Percentiles rank a stretch among this genome's conserved stretches.
phyloP scores from a whole-genome alignment of 2,113 vertebrate species.

The Gopherus flavomarginatus region DNA sequence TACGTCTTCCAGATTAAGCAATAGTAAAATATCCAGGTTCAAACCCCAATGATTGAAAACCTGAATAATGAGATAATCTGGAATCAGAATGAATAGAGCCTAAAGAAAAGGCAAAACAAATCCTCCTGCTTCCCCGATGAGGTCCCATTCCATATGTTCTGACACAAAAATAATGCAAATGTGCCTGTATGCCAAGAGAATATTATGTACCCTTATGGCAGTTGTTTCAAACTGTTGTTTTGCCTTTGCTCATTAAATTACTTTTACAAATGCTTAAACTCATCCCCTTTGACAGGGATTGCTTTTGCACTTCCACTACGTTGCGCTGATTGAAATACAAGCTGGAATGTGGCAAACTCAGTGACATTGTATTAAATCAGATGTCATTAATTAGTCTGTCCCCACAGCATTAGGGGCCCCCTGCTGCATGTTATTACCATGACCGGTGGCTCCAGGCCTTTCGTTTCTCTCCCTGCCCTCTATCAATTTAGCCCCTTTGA shows the following conservation, averaged over 20 bases:
- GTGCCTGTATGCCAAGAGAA: background rate
- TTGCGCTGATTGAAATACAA: background rate
- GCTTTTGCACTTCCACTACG: background rate
- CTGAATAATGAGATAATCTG: conserved; percentile 1
- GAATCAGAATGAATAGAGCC: conserved; percentile 23
- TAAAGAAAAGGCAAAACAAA: conserved; percentile 10
- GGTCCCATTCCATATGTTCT: conserved; percentile 39
- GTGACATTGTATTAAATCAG: background rate
- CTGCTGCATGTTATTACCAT: background rate
- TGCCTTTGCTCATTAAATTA: background rate
- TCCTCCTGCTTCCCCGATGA: background rate
- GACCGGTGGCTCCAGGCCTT: rapidly evolving
- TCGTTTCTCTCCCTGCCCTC: background rate
- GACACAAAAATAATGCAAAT: conserved; percentile 16
- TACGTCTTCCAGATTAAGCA: conserved; percentile 11
- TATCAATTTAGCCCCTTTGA: background rate
- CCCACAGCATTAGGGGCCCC: rapidly evolving
- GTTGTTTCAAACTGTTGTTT: background rate
- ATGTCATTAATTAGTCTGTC: background rate
- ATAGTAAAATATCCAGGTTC: background rate
- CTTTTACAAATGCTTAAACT: background rate
- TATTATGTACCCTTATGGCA: background rate
- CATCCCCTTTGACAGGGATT: background rate
- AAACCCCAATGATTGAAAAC: conserved; percentile 39
- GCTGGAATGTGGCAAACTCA: background rate